Conservation (phyloP, 2,113 vertebrate genomes). For the Equus przewalskii region DNA sequence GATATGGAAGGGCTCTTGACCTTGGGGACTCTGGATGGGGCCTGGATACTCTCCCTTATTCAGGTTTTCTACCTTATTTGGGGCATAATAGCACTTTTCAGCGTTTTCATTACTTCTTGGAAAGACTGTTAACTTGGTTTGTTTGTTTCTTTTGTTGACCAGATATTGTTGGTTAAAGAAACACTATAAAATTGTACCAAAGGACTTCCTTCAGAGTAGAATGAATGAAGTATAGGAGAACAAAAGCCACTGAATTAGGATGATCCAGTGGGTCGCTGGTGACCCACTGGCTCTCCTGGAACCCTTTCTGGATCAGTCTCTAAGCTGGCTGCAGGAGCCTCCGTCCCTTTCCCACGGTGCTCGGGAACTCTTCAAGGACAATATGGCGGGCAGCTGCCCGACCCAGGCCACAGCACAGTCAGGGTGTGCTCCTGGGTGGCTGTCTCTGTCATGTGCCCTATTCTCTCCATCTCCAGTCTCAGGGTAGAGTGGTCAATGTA, state of each 20-base stretch:
- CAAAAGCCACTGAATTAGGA: neutral
- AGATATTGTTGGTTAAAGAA: neutral
- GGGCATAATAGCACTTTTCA: neutral
- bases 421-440: neutral
- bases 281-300: neutral
- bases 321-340: neutral
- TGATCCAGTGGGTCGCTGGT: neutral
- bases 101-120: neutral
- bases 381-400: neutral
- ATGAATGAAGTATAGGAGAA: neutral
- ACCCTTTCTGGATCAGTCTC: neutral
- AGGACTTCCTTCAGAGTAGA: neutral
- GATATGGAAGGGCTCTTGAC: fast-evolving
- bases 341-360: neutral
- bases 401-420: neutral
- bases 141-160: neutral
- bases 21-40: neutral
- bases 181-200: neutral
- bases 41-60: neutral
- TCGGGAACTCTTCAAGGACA: neutral
- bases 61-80: neutral
- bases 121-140: neutral
- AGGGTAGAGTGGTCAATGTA: neutral
- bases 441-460: no score
- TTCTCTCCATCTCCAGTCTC: neutral